phyloP scores from a whole-genome alignment of 2,113 vertebrate species.

The Archocentrus centrarchus region DNA sequence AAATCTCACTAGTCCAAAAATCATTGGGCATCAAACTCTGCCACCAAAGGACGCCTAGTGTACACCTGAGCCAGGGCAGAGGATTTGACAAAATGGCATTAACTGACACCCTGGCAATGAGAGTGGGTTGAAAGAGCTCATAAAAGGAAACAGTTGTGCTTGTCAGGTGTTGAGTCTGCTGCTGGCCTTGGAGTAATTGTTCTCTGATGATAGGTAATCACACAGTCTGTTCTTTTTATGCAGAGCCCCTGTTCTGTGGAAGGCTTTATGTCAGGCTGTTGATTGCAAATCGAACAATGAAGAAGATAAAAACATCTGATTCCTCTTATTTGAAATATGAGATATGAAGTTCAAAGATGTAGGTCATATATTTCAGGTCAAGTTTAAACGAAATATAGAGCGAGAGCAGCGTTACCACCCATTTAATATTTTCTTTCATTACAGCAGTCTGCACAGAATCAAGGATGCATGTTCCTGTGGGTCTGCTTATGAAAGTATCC shows the following conservation, averaged over 20 bases:
- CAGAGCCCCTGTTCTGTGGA: background rate
- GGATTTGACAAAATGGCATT: background rate
- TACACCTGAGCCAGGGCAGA: background rate
- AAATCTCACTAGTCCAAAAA: background rate
- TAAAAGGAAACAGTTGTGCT: background rate
- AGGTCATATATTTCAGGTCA: background rate
- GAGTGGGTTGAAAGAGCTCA: background rate
- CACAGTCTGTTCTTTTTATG: background rate
- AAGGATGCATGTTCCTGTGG: constrained; percentile 15
- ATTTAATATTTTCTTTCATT: constrained; percentile 36
- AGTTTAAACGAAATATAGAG: background rate
- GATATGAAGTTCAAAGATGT: background rate
- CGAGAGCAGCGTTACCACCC: background rate
- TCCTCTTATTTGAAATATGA: background rate
- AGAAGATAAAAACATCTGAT: background rate
- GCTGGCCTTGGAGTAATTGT: background rate
- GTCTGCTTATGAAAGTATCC: constrained; percentile 39
- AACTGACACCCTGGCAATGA: background rate
- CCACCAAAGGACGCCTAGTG: background rate
- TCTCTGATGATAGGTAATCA: background rate
- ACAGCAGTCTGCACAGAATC: background rate
- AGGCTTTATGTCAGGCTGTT: background rate
- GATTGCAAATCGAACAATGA: background rate
- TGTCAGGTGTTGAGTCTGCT: background rate
- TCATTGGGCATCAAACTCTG: background rate